phyloP scores from a whole-genome alignment of 2,888 invertebrate genomes.

The Harpalus rufipes region DNA sequence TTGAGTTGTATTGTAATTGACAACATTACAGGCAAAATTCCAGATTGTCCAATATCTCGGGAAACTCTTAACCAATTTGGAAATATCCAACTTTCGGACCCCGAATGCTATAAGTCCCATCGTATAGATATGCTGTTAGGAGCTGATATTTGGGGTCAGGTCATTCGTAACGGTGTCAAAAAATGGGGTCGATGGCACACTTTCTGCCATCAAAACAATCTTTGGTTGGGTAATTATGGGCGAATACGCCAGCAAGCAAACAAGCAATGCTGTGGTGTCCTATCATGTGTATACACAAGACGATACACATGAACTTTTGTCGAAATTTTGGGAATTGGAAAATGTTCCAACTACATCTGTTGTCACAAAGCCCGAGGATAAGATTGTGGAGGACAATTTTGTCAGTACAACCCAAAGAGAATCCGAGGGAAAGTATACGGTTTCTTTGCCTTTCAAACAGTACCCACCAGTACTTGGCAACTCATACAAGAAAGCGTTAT shows the following conservation, averaged over 20 bases:
- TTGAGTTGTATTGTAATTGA: conserved; percentile 18
- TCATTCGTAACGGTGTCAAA: too few species aligned
- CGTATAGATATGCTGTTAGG: background rate
- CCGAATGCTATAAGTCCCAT: background rate
- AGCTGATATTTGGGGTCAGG: background rate
- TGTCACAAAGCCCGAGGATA: conserved; percentile 64
- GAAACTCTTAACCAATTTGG: too few species aligned
- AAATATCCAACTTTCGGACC: too few species aligned
- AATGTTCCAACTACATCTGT: conserved; percentile 64
- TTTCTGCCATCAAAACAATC: background rate
- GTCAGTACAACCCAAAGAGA: conserved; percentile 66
- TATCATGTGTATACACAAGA: background rate
- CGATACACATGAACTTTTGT: conserved; percentile 52
- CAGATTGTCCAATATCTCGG: background rate
- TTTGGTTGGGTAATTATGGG: conserved; percentile 11
- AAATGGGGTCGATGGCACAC: background rate
- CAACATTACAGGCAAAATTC: conserved; percentile 5
- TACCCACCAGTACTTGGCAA: conserved; percentile 65
- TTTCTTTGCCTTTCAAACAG: conserved; percentile 68
- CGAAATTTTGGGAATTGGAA: conserved; percentile 71
- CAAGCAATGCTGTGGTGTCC: background rate
- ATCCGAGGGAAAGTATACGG: conserved; percentile 69
- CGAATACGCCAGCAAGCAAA: background rate
- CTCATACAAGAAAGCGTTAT: conserved; percentile 68
- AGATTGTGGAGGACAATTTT: conserved; percentile 69